A percentile compares a stretch with the other conserved stretches of the same genome.
These are phyloP conservation scores for Episyrphus balteatus DNA, from an alignment of 1,140 invertebrate genomes.

Conservation along the genomic window DNA sequence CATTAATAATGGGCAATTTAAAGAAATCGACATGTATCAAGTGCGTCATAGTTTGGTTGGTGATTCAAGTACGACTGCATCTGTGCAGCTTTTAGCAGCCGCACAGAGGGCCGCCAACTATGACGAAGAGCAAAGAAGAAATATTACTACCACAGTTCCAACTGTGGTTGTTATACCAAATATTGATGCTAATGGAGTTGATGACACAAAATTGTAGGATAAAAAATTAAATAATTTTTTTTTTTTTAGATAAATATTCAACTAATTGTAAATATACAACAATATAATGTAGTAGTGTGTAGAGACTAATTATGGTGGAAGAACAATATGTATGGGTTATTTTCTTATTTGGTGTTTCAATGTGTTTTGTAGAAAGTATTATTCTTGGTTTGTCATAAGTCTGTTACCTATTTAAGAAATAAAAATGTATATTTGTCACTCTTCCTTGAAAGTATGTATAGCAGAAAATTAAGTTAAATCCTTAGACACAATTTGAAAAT, in stretches of 20 bases:
- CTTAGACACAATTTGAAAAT: too few species aligned
- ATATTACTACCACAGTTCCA: constrained; percentile 13
- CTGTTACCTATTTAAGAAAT: not conserved
- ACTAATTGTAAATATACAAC: not conserved
- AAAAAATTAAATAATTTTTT: not conserved
- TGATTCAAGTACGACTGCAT: not conserved
- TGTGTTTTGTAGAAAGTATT: not conserved
- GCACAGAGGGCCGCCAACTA: constrained; percentile 3
- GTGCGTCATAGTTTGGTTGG: constrained; percentile 5
- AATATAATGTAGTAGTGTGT: too few species aligned
- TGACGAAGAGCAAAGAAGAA: not conserved
- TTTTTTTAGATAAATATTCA: not conserved
- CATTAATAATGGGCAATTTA: constrained; percentile 6
- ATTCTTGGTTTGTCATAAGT: not conserved
- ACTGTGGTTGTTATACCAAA: constrained; percentile 33
- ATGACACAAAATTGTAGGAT: constrained; percentile 30
- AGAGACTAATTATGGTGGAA: not conserved
- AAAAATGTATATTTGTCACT: too few species aligned
- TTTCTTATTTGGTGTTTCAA: not conserved
- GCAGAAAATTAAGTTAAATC: too few species aligned
- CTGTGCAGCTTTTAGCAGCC: constrained; percentile 6
- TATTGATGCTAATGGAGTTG: constrained; percentile 11
- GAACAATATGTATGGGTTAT: not conserved
- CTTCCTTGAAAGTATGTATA: too few species aligned
- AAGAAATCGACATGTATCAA: constrained; percentile 3